Base-by-base conservation (phyloP, 2,888 invertebrate genomes). In the Drosophila suboccidentalis region DNA sequence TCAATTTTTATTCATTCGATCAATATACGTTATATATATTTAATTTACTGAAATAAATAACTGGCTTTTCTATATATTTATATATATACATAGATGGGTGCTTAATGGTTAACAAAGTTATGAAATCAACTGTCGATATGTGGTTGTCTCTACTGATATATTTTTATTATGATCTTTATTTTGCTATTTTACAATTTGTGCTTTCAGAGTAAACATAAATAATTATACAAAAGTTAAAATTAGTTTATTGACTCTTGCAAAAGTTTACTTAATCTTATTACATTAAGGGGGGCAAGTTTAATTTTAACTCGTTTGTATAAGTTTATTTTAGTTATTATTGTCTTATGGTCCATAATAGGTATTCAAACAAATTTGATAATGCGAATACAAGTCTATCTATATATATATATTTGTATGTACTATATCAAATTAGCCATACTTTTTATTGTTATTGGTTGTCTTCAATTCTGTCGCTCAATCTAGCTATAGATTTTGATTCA, bases 51-150 rank as follows among this genome's bases (percentile, higher is more conserved):
- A 57, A 26, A 46, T 9, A 36, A 47, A 26, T 26, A 9, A 38
- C 13, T 26, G 2, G 3, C 0, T 57, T 34, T 9, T 19, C n/a
- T 44, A 36, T 19, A 54, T 57, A n/a, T 36, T 19, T 32, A 32
- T 43, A 49, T 49, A 41, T 29, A 51, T 58, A 57, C 17, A 49
- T 29, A 58, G 50, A 58, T 22, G n/a, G 36, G 49, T 17, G 29
- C 38, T 58, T 38, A 60, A 17, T 36, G 50, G 15, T 41, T 15
- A 53, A 54, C 34, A 11, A 4, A 62, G 9, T 44, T 43, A 11
- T 29, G 61, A 9, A 62, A 38, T 62, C 26, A 62, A 17, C 34
- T 47, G 22, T 41, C 38, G 62, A 63, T 63, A 63, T 63, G 62
- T 47, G 29, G 47, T 34, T 39, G 17, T 43, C 8, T 49, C 15